phyloP scores from a whole-genome alignment of 35 echinoderm and acorn worm genomes.

The Acanthaster planci region DNA sequence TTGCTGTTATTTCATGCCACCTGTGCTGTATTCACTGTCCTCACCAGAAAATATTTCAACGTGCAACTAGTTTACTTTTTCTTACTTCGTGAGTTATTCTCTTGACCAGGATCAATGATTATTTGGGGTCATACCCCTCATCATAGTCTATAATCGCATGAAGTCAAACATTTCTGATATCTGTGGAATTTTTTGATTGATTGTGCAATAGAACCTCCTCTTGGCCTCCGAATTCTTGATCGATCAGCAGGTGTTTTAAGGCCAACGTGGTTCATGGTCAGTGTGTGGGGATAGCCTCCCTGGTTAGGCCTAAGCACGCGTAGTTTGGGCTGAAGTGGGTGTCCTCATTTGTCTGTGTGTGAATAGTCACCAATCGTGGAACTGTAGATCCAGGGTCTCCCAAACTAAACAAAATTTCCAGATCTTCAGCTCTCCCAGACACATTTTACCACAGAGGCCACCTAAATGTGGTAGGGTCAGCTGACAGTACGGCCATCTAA shows the following conservation, averaged over 20 bases:
- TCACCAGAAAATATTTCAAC: constrained; percentile 73
- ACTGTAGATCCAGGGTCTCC: too few relatives aligned
- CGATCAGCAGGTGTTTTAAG: neutral
- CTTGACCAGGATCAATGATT: neutral
- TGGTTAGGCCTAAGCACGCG: too few relatives aligned
- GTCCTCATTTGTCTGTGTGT: too few relatives aligned
- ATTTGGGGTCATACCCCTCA: neutral
- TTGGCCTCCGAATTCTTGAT: neutral
- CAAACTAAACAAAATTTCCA: too few relatives aligned
- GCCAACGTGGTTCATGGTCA: neutral
- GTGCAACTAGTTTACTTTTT: constrained; percentile 85
- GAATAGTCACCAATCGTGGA: too few relatives aligned
- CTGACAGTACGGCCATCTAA: too few relatives aligned
- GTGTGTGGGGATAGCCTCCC: too few relatives aligned
- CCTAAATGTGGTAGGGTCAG: too few relatives aligned
- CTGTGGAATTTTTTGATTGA: neutral
- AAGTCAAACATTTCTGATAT: neutral
- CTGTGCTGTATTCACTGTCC: constrained; percentile 61
- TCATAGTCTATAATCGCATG: neutral
- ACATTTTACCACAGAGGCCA: too few relatives aligned
- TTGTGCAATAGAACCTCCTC: neutral
- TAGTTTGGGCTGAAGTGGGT: too few relatives aligned
- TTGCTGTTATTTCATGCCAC: constrained; percentile 68
- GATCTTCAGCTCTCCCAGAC: too few relatives aligned
- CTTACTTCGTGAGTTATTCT: constrained; percentile 71